Percentiles rank a stretch among this genome's conserved stretches.
Evolutionary conservation across 2,113 vertebrate genomes (phyloP).

Genomic region (Catharus fuscescens): DNA sequence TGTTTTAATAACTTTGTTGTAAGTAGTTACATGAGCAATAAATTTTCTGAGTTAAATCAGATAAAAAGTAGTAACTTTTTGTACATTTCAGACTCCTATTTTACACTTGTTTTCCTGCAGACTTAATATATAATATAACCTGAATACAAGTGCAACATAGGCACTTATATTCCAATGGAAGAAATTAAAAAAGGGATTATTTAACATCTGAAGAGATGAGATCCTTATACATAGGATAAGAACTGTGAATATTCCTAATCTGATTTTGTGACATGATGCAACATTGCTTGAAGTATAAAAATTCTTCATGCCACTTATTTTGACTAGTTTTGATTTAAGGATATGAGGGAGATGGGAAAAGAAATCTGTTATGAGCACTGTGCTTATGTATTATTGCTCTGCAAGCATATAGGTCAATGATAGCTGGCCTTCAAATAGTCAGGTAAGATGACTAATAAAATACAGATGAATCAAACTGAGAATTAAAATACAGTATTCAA

Average conservation of each 20-base stretch:
- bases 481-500: neutral
- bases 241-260: neutral
- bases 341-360: neutral
- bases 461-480: neutral
- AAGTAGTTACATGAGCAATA: neutral
- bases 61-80: neutral
- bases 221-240: neutral
- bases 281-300: neutral
- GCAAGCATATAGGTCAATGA: neutral
- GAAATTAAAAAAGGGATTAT: neutral
- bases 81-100: neutral
- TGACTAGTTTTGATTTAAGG: neutral
- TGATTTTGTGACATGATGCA: neutral
- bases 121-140: neutral
- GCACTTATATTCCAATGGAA: neutral
- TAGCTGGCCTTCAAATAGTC: neutral
- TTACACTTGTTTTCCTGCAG: neutral
- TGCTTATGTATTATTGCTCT: neutral
- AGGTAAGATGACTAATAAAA: neutral
- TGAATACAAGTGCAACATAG: neutral
- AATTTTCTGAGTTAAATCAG: neutral
- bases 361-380: neutral
- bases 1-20: neutral
- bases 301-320: neutral
- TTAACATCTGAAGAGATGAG: neutral